Evolutionary conservation across 2,888 invertebrate genomes (phyloP).

Genomic region (Rutpela maculata): DNA sequence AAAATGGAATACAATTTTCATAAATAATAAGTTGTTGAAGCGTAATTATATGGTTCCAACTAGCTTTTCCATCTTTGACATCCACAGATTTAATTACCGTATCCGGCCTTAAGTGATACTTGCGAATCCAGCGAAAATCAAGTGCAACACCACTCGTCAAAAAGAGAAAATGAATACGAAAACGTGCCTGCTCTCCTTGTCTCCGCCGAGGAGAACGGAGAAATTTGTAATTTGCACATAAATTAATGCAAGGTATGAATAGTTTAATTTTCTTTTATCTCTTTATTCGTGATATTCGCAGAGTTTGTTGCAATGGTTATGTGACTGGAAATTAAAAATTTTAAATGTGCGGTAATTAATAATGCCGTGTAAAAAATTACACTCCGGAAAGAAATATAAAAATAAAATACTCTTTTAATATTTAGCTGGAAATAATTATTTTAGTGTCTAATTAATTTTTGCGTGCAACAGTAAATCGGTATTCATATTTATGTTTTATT

Average conservation of each 20-base stretch:
- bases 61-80: constrained; percentile 11
- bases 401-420: not conserved
- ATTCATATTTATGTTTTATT: no score
- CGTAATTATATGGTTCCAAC: not conserved
- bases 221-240: constrained; percentile 27
- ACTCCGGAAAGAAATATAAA: constrained; percentile 4
- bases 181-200: constrained; percentile 14
- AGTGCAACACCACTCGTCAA: constrained; percentile 29
- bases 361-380: constrained; percentile 12
- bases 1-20: not conserved
- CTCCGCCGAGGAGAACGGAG: not conserved
- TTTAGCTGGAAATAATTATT: not conserved
- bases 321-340: constrained; percentile 32
- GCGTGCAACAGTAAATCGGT: not conserved
- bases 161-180: constrained; percentile 22
- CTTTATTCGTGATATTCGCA: constrained; percentile 10
- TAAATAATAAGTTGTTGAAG: not conserved
- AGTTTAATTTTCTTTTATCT: constrained; percentile 32
- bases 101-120: constrained; percentile 39
- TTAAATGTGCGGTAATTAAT: constrained; percentile 29
- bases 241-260: constrained; percentile 33
- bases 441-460: not conserved
- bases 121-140: constrained; percentile 30
- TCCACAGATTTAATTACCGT: constrained; percentile 36
- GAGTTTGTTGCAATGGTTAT: not conserved